These are phyloP conservation scores for Eueremaeus valkanovi DNA, from an alignment of 2,888 invertebrate species.

Conservation along the genomic window DNA sequence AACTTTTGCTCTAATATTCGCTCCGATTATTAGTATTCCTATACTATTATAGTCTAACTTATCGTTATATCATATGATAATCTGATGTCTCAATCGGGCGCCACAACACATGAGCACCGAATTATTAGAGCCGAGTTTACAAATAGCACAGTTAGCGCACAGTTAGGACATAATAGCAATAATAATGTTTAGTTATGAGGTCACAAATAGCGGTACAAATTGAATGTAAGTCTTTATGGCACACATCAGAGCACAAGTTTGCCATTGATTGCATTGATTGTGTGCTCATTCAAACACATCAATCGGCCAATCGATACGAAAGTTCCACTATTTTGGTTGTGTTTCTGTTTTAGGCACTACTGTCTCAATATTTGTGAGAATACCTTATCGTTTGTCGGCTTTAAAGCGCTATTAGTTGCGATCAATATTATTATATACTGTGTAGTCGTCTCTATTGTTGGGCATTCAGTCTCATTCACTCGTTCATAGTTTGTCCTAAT, in stretches of 20 bases:
- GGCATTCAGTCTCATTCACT: not conserved
- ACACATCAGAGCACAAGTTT: not conserved
- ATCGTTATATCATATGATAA: not conserved
- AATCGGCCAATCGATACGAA: not conserved
- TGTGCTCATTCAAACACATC: constrained; percentile 2
- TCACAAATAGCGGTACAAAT: not conserved
- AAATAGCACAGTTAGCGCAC: not conserved
- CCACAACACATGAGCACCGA: not conserved
- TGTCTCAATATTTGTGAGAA: not conserved
- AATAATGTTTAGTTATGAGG: not conserved
- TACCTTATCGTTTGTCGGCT: not conserved
- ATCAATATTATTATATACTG: too few species aligned
- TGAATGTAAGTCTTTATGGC: not conserved
- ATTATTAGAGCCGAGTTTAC: not conserved
- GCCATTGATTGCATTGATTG: not conserved
- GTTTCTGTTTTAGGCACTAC: not conserved
- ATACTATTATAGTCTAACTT: not conserved
- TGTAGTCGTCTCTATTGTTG: not conserved
- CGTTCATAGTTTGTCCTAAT: not conserved
- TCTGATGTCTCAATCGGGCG: not conserved
- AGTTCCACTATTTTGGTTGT: not conserved
- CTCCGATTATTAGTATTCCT: not conserved
- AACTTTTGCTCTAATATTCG: not conserved
- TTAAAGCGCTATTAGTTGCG: not conserved
- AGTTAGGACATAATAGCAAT: not conserved